Evolutionary conservation across 2,797 vertebrate genomes (phyloP).

Genomic region (Pagetopsis macropterus): DNA sequence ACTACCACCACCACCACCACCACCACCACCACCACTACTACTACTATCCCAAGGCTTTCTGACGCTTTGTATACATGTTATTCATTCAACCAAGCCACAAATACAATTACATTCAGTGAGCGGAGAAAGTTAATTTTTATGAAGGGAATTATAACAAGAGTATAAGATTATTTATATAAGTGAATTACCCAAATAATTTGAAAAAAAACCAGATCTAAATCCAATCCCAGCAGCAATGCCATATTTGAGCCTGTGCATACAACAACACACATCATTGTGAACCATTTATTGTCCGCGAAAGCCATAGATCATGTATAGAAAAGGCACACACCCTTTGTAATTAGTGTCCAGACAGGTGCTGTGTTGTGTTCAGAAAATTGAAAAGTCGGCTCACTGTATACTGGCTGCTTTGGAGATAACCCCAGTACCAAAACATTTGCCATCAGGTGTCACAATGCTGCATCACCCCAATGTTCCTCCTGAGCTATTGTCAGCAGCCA

Average conservation of each 20-base stretch:
- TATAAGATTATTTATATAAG: background rate
- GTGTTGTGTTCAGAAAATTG: constrained; percentile 50
- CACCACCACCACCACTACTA: too few relatives aligned
- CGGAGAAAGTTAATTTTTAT: constrained; percentile 4
- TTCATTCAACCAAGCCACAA: constrained; percentile 11
- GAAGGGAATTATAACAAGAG: background rate
- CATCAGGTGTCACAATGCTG: constrained; percentile 65
- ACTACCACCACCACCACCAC: too few relatives aligned
- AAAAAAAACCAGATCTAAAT: background rate
- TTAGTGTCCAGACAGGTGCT: constrained; percentile 49
- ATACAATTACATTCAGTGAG: background rate
- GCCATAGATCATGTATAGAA: constrained; percentile 36
- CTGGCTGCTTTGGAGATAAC: constrained; percentile 58
- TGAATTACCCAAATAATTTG: constrained; percentile 6
- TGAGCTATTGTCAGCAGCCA: constrained; percentile 51
- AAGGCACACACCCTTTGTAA: constrained; percentile 37
- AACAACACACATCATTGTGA: constrained; percentile 29
- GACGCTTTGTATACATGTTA: constrained; percentile 9
- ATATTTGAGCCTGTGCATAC: constrained; percentile 15
- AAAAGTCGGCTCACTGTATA: constrained; percentile 43
- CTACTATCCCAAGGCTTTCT: constrained; percentile 13
- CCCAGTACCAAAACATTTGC: constrained; percentile 48
- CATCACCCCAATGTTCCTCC: constrained; percentile 49
- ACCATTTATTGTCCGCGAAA: constrained; percentile 23
- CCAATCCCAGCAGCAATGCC: constrained; percentile 6